phyloP scores from a whole-genome alignment of 2,113 vertebrate species.

The Ceratotherium simum region DNA sequence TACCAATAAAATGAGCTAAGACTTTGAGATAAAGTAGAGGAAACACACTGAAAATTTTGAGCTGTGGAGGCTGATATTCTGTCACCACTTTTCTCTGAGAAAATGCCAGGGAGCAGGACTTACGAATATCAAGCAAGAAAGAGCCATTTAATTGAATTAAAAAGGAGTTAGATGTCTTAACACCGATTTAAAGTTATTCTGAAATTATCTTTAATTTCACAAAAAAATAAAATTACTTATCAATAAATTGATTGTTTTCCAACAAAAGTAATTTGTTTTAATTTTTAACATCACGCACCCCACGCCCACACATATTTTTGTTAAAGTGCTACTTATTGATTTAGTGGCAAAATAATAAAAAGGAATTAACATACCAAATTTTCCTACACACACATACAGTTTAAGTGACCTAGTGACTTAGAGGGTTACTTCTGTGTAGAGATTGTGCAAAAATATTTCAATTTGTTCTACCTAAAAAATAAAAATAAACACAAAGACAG shows the following conservation, averaged over 20 bases:
- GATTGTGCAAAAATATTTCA: neutral
- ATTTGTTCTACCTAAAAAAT: neutral
- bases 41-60: neutral
- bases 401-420: neutral
- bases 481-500: neutral
- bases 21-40: neutral
- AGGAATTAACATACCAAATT: neutral
- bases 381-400: neutral
- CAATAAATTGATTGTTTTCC: neutral
- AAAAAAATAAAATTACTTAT: neutral
- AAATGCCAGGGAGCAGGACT: neutral
- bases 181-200: neutral
- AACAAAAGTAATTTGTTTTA: neutral
- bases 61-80: neutral
- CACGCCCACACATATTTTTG: neutral
- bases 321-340: neutral
- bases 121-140: neutral
- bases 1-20: neutral
- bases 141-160: neutral
- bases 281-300: neutral
- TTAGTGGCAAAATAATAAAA: neutral
- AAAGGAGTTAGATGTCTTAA: neutral
- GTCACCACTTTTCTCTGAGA: slow-evolving; percentile 11
- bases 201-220: neutral
- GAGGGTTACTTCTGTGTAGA: neutral